Evolutionary conservation across 2,888 invertebrate species (phyloP).

Genomic region (Blastobasis adustella): DNA sequence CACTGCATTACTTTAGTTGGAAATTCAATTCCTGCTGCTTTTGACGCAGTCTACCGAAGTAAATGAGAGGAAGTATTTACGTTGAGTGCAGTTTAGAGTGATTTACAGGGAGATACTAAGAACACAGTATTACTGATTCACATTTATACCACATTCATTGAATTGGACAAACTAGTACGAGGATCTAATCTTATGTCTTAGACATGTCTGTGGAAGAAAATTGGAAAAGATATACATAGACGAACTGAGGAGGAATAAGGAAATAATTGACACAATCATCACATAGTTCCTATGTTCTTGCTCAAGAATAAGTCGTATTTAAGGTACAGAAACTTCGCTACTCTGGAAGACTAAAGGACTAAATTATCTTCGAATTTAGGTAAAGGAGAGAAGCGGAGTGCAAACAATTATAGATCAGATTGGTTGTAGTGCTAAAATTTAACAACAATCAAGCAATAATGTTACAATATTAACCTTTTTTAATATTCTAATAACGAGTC

Average conservation of each 20-base stretch:
- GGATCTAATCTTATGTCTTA: conserved; percentile 48
- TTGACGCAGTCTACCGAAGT: not conserved
- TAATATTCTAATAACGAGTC: conserved; percentile 52
- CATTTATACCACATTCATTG: conserved; percentile 67
- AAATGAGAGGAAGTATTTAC: conserved; percentile 5
- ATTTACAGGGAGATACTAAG: conserved; percentile 53
- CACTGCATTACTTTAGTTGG: not conserved
- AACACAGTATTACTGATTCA: conserved; percentile 62
- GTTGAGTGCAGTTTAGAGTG: conserved; percentile 46
- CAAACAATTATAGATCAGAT: conserved; percentile 43
- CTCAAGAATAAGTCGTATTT: conserved; percentile 46
- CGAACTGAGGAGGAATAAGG: conserved; percentile 51
- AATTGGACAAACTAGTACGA: conserved; percentile 55
- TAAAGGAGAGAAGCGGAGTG: conserved; percentile 49
- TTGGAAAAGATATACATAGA: not conserved
- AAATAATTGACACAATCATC: conserved; percentile 75
- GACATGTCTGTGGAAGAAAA: conserved; percentile 34
- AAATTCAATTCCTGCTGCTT: not conserved
- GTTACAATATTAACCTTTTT: conserved; percentile 37
- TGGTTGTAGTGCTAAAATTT: conserved; percentile 45
- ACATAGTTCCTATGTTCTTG: conserved; percentile 68
- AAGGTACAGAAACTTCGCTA: conserved; percentile 56
- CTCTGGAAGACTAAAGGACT: conserved; percentile 68
- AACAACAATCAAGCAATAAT: conserved; percentile 43
- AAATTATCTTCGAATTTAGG: conserved; percentile 34